Evolutionary conservation across 2,113 vertebrate species (phyloP).

Genomic region (Morone chrysops): DNA sequence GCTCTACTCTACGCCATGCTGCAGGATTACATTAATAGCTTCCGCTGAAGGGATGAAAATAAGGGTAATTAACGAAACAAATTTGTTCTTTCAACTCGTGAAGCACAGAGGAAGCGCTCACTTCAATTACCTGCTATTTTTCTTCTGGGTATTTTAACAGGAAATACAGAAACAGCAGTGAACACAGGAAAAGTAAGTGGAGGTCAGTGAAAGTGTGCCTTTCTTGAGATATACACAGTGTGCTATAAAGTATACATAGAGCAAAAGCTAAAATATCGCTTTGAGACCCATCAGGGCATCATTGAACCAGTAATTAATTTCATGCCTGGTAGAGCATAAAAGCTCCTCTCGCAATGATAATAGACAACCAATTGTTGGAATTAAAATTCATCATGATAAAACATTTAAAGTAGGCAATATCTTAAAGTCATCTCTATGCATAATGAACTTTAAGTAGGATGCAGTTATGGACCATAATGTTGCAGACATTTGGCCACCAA

Average conservation of each 20-base stretch:
- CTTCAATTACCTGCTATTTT: conserved; percentile 16
- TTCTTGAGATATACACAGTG: neutral
- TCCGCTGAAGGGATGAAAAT: conserved; percentile 22
- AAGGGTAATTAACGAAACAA: conserved; percentile 22
- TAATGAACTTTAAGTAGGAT: neutral
- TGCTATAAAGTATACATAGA: neutral
- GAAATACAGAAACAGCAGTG: neutral
- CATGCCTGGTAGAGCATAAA: conserved; percentile 27
- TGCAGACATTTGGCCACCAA: neutral
- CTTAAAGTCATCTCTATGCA: neutral
- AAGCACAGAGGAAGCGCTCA: neutral
- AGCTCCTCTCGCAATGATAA: neutral
- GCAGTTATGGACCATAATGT: neutral
- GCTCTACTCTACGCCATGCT: neutral
- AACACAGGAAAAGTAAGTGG: neutral
- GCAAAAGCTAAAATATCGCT: conserved; percentile 7
- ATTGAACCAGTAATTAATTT: conserved; percentile 31
- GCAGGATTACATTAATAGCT: conserved; percentile 3
- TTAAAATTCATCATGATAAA: conserved; percentile 3
- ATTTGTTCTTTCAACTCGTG: conserved; percentile 14
- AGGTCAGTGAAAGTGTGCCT: conserved; percentile 15
- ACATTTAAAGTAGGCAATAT: neutral
- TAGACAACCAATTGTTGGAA: neutral
- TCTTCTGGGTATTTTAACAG: neutral
- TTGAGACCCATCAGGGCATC: neutral